These are phyloP conservation scores for Sphaeramia orbicularis DNA, from an alignment of 2,797 vertebrate species.

Conservation along the genomic window DNA sequence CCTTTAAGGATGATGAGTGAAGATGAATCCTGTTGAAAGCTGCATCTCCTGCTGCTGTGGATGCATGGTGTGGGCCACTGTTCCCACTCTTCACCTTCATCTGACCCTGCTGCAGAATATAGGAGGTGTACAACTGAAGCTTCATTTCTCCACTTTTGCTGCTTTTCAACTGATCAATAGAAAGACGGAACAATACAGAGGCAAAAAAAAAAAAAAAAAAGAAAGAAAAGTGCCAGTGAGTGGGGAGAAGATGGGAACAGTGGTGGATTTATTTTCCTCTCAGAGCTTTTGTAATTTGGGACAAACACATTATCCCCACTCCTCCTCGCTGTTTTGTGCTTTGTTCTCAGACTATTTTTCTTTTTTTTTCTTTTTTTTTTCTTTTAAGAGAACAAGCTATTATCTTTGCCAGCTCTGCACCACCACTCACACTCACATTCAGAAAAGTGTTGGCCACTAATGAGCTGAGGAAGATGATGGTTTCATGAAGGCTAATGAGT, in stretches of 20 bases:
- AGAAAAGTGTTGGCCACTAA: constrained; percentile 42
- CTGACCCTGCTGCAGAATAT: constrained; percentile 17
- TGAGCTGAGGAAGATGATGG: constrained; percentile 65
- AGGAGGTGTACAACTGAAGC: constrained; percentile 27
- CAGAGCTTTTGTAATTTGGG: constrained; percentile 35
- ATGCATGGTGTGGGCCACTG: constrained; percentile 29
- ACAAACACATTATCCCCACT: constrained; percentile 63
- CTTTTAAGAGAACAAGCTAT: constrained; percentile 60
- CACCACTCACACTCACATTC: constrained; percentile 23
- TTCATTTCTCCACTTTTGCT: constrained; percentile 13
- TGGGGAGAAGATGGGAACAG: constrained; percentile 23
- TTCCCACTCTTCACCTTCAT: constrained; percentile 45
- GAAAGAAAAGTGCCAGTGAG: constrained; percentile 16
- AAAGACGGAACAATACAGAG: constrained; percentile 33
- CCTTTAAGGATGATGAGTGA: constrained; percentile 28
- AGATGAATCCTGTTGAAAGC: constrained; percentile 31
- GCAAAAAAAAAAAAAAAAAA: constrained; percentile 7
- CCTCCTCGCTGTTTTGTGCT: constrained; percentile 48
- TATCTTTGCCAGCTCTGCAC: constrained; percentile 46
- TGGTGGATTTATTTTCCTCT: constrained; percentile 55
- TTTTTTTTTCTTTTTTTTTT: not conserved
- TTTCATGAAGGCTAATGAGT: constrained; percentile 61
- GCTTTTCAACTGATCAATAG: constrained; percentile 42
- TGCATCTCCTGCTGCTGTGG: constrained; percentile 26
- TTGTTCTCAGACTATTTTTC: constrained; percentile 37